Evolutionary conservation across 1,140 invertebrate genomes (phyloP).

Genomic region (Aricia agestis): DNA sequence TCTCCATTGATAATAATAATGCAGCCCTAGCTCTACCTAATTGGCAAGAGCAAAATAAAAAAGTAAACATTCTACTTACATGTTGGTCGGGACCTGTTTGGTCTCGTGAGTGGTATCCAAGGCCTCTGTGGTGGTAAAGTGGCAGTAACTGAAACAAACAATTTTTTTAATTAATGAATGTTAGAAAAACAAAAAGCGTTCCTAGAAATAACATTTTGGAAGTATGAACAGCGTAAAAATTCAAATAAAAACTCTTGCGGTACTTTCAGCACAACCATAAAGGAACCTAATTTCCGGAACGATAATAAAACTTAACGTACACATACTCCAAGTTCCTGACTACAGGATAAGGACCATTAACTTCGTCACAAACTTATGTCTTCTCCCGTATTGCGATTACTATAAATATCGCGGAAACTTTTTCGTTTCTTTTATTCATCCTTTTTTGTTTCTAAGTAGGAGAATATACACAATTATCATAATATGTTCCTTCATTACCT

Average conservation of each 20-base stretch:
- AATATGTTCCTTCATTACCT: slow-evolving; percentile 1
- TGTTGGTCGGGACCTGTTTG: slow-evolving; percentile 89
- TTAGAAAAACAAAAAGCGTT: background rate
- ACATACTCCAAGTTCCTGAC: background rate
- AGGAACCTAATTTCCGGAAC: background rate
- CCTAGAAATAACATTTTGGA: background rate
- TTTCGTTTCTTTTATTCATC: background rate
- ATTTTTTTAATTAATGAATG: background rate
- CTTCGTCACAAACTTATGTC: background rate
- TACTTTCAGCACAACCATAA: background rate
- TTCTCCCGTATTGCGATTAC: background rate
- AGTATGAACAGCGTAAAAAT: background rate
- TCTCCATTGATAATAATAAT: background rate
- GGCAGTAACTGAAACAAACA: slow-evolving; percentile 88
- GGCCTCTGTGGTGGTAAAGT: slow-evolving; percentile 92
- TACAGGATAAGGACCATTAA: background rate
- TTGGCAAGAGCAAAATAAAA: background rate
- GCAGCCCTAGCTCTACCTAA: too few relatives aligned
- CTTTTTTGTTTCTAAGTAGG: background rate
- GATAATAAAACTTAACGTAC: background rate
- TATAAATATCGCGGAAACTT: background rate
- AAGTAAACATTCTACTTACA: slow-evolving; percentile 81
- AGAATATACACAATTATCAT: slow-evolving; percentile 9
- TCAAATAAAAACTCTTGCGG: too few relatives aligned
- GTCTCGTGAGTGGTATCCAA: slow-evolving; percentile 93